Conservation (phyloP, 1,140 invertebrate species). For the Zaprionus africanus region DNA sequence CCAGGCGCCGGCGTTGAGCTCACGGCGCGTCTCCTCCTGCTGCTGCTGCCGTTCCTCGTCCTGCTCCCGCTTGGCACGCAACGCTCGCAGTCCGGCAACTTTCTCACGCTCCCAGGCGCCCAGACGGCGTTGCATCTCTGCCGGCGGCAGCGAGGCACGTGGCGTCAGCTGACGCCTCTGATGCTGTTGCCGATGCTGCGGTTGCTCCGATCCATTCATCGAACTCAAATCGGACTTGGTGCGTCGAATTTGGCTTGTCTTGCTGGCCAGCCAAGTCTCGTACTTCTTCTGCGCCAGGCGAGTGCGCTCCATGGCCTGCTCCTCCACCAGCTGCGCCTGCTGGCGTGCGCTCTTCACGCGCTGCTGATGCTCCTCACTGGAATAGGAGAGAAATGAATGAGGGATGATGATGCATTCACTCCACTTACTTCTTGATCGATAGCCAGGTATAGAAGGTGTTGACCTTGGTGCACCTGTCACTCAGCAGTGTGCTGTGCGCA, state of each 20-base stretch:
- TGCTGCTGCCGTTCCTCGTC: not conserved
- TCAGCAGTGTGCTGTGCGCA: slow-evolving; percentile 25
- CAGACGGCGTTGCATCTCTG: slow-evolving; percentile 5
- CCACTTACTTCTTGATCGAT: slow-evolving; percentile 36
- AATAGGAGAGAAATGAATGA: not conserved
- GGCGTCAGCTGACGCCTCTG: not conserved
- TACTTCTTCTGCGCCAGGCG: slow-evolving; percentile 19
- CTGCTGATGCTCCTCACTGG: slow-evolving; percentile 25
- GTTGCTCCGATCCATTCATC: not conserved
- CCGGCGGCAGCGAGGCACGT: not conserved
- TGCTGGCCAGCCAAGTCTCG: slow-evolving; percentile 16
- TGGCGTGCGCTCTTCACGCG: not conserved
- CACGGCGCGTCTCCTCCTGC: not conserved
- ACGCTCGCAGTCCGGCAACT: not conserved
- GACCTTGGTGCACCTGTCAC: not conserved
- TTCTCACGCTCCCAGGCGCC: slow-evolving; percentile 29
- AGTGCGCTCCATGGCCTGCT: slow-evolving; percentile 4
- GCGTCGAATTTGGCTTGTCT: slow-evolving; percentile 10
- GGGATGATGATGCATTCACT: too few relatives aligned
- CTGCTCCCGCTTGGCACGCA: slow-evolving; percentile 11
- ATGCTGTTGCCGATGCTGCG: not conserved
- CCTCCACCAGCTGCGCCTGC: not conserved
- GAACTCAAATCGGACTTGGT: slow-evolving; percentile 26
- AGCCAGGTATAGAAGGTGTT: slow-evolving; percentile 23
- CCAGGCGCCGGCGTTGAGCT: slow-evolving; percentile 7